Conservation (phyloP, 2,888 invertebrate species). For the Lochmaea capreae region DNA sequence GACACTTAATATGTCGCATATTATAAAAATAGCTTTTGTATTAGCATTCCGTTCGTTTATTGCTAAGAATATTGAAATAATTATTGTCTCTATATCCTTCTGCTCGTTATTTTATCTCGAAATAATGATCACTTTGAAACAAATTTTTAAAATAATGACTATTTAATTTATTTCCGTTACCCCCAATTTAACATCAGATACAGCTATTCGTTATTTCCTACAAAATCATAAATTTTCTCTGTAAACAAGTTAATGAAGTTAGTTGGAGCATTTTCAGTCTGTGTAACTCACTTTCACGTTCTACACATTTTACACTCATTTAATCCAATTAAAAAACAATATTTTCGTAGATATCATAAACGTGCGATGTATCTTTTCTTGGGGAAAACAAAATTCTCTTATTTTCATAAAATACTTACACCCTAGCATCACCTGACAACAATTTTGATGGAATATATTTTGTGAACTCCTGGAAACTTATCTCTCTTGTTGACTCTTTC, state of each 20-base stretch:
- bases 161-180: not conserved
- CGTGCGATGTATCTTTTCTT: not conserved
- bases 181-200: not conserved
- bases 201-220: conserved; percentile 8
- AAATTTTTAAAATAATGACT: not conserved
- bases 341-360: conserved; percentile 15
- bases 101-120: too few species aligned
- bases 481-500: not conserved
- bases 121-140: not conserved
- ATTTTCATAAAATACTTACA: too few species aligned
- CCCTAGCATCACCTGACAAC: too few species aligned
- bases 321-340: conserved; percentile 42
- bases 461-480: not conserved
- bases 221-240: conserved; percentile 23
- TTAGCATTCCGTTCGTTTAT: not conserved
- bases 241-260: conserved; percentile 31
- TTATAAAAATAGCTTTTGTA: not conserved
- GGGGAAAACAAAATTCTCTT: too few species aligned
- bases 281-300: conserved; percentile 30
- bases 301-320: conserved; percentile 40
- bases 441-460: not conserved
- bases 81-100: too few species aligned
- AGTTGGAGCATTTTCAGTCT: conserved; percentile 39
- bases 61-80: not conserved
- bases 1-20: conserved; percentile 1